phyloP scores from a whole-genome alignment of 2,113 vertebrate genomes.

The Eurystomus gularis region DNA sequence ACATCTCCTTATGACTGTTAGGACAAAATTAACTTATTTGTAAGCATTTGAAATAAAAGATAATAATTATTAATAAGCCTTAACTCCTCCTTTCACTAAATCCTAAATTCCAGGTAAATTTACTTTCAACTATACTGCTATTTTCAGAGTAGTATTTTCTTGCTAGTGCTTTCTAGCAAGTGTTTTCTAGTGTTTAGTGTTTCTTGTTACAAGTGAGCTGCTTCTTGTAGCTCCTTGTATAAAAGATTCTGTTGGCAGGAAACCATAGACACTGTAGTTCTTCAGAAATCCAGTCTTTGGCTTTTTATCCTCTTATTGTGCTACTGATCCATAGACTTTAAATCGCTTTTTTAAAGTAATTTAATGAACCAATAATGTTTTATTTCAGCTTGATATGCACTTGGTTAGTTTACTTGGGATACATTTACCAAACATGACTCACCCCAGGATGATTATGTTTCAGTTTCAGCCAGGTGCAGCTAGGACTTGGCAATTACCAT shows the following conservation, averaged over 20 bases:
- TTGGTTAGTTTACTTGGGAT: not conserved
- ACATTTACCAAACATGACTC: constrained; percentile 33
- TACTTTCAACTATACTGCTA: not conserved
- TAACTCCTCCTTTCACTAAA: not conserved
- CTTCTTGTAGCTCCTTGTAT: not conserved
- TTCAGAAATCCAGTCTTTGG: not conserved
- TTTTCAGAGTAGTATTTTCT: not conserved
- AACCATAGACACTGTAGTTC: not conserved
- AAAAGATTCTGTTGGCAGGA: constrained; percentile 1
- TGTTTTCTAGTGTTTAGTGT: not conserved
- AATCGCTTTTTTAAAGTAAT: constrained; percentile 23
- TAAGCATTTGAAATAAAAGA: not conserved
- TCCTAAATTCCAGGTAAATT: not conserved
- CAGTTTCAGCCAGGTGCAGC: constrained; percentile 48
- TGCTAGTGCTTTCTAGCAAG: not conserved
- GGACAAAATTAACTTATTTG: not conserved
- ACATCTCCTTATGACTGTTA: not conserved
- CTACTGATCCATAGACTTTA: not conserved
- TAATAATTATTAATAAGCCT: not conserved
- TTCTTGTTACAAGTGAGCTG: not conserved
- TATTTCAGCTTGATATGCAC: constrained; percentile 10
- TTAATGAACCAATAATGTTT: constrained; percentile 32
- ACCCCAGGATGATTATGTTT: constrained; percentile 31
- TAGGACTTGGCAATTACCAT: constrained; percentile 26
- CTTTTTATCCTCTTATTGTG: not conserved